Percentiles rank a stretch among this genome's conserved stretches.
These are phyloP conservation scores for Cuniculus paca DNA, from an alignment of 2,797 vertebrate genomes.

Conservation along the genomic window DNA sequence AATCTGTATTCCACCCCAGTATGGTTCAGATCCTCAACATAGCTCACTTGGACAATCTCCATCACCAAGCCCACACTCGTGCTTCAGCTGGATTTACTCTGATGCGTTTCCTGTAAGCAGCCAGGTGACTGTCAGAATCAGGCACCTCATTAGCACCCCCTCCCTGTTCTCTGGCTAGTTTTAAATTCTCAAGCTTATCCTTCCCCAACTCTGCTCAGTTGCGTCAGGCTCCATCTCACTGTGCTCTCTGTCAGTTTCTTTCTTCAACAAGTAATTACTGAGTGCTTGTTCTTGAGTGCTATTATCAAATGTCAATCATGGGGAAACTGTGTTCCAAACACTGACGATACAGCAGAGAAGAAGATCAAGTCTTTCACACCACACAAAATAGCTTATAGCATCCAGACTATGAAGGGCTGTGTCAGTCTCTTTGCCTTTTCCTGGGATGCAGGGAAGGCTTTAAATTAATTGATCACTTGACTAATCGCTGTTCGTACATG, in stretches of 20 bases:
- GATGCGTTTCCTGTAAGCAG: neutral
- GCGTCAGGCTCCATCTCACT: neutral
- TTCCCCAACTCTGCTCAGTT: neutral
- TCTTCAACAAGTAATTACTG: neutral
- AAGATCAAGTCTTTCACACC: neutral
- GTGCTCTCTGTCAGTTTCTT: neutral
- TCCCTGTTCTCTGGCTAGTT: neutral
- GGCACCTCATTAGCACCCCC: neutral
- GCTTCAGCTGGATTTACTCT: neutral
- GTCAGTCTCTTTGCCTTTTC: neutral
- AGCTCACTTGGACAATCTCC: neutral
- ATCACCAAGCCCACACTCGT: neutral
- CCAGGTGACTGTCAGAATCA: neutral
- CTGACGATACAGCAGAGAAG: no score
- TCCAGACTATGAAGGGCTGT: no score
- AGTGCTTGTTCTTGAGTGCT: neutral
- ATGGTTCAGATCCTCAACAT: neutral
- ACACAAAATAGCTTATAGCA: neutral
- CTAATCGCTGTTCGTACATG: neutral
- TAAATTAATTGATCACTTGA: neutral
- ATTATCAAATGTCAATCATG: no score
- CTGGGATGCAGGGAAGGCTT: neutral
- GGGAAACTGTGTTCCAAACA: neutral
- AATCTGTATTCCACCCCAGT: neutral
- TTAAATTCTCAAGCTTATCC: neutral